phyloP scores from a whole-genome alignment of 2,113 vertebrate species.

The Bolborhynchus lineola region DNA sequence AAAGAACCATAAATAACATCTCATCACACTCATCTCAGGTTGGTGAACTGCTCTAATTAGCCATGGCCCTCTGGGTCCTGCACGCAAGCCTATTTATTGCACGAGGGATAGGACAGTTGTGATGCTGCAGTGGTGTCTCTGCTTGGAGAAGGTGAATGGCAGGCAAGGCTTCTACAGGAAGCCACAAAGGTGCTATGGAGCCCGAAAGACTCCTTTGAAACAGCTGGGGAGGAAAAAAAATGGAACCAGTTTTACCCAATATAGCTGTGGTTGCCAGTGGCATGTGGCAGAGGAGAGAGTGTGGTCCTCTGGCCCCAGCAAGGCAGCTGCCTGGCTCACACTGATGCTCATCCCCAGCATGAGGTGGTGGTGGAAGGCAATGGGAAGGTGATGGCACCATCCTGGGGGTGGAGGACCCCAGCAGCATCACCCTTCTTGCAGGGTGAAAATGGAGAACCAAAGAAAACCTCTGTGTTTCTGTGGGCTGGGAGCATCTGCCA shows the following conservation, averaged over 20 bases:
- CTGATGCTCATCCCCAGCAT: background rate
- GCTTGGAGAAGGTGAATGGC: background rate
- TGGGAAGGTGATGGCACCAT: background rate
- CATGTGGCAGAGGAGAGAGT: background rate
- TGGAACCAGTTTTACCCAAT: background rate
- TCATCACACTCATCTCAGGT: background rate
- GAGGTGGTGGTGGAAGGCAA: background rate
- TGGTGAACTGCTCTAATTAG: background rate
- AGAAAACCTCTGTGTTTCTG: background rate
- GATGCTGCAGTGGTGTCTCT: accelerated
- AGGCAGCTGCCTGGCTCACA: accelerated
- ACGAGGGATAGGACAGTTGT: background rate
- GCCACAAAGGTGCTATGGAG: background rate
- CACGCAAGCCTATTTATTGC: accelerated
- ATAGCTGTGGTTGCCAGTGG: background rate
- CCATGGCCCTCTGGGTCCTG: background rate
- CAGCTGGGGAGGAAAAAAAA: background rate
- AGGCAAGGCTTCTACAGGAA: background rate
- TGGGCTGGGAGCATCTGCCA: background rate
- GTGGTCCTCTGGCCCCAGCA: background rate
- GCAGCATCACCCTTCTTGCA: background rate
- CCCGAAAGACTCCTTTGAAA: background rate
- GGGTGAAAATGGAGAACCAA: background rate
- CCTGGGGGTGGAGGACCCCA: accelerated
- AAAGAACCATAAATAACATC: background rate